A percentile compares a stretch with the other conserved stretches of the same genome.
Evolutionary conservation across 2,113 vertebrate genomes (phyloP).

Genomic region (Semnornis frantzii): DNA sequence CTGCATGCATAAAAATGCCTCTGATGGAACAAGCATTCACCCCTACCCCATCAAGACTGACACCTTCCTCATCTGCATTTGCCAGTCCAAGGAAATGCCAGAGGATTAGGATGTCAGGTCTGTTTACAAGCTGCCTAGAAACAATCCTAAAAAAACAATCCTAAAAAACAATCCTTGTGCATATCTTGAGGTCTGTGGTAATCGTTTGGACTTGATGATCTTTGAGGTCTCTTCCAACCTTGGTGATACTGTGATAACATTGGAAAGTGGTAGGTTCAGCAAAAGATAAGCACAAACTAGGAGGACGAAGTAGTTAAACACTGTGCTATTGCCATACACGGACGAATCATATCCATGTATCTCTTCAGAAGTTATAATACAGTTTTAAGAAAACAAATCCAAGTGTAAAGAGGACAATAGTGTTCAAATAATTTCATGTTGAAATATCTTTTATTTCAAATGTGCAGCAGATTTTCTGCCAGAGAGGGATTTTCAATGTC

Average conservation of each 20-base stretch:
- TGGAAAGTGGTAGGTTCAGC: neutral
- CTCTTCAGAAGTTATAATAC: neutral
- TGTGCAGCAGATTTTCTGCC: neutral
- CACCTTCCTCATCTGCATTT: neutral
- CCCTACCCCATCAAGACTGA: neutral
- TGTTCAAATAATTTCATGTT: neutral
- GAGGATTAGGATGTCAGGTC: neutral
- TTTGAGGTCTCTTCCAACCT: too few species aligned
- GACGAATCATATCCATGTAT: neutral
- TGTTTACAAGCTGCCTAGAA: neutral
- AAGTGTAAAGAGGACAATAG: neutral
- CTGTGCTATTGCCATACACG: too few species aligned
- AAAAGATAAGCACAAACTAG: neutral
- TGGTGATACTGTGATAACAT: too few species aligned
- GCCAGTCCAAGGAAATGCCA: neutral
- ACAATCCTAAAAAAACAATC: neutral
- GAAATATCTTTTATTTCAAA: neutral
- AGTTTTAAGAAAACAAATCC: neutral
- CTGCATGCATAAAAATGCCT: neutral
- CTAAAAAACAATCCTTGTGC: too few species aligned
- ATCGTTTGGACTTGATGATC: too few species aligned
- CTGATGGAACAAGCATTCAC: neutral
- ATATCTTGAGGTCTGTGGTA: too few species aligned
- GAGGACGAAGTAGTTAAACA: too few species aligned
- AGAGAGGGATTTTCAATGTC: neutral